Evolutionary conservation across 2,888 invertebrate species (phyloP).

Genomic region (Cataglyphis altisquamis): DNA sequence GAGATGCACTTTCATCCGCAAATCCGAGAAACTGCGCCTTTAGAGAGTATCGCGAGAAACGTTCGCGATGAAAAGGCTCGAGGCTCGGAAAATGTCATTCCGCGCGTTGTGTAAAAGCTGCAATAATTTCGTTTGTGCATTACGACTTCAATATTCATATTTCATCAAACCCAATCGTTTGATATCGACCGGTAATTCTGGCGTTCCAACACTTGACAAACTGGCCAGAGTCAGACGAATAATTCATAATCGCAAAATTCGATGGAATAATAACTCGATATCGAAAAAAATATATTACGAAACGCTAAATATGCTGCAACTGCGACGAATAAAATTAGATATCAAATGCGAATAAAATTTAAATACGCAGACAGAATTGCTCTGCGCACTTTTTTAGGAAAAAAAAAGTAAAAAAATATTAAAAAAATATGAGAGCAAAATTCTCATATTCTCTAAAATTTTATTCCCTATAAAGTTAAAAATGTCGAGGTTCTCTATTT

Average conservation of each 20-base stretch:
- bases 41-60: not conserved
- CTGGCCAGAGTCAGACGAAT: constrained; percentile 59
- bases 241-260: constrained; percentile 43
- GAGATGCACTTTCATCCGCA: constrained; percentile 8
- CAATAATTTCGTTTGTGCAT: constrained; percentile 38
- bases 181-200: constrained; percentile 64
- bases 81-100: not conserved
- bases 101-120: constrained; percentile 51
- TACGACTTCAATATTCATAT: constrained; percentile 61
- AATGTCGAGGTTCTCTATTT: not conserved
- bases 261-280: constrained; percentile 18
- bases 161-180: constrained; percentile 28
- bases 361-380: not conserved
- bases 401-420: not conserved
- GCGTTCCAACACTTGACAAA: constrained; percentile 44
- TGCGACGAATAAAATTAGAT: not conserved
- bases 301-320: not conserved
- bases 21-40: not conserved
- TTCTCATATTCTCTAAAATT: not conserved
- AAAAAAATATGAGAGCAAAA: not conserved
- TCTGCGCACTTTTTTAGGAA: too few species aligned
- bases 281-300: constrained; percentile 2
- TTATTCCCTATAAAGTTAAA: not conserved
- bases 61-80: constrained; percentile 37
- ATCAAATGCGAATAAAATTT: not conserved